Base-by-base conservation (phyloP, 2,797 vertebrate genomes). In the Chrosomus eos region DNA sequence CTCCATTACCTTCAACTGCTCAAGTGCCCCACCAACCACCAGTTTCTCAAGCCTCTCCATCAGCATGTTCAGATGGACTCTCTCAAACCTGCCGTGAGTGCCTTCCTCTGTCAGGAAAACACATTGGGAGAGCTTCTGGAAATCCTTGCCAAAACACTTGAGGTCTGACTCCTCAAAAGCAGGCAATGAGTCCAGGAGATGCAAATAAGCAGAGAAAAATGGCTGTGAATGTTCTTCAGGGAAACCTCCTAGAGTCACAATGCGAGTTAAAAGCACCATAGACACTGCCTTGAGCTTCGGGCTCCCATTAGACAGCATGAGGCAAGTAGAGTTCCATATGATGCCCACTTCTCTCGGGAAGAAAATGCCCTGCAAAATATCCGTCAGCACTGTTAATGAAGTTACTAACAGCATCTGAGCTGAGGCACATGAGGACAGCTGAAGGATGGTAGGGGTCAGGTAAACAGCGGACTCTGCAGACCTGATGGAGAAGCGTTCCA, bases 311-410 rank as follows among this genome's bases (percentile, higher is more conserved):
- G 95, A 92, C 55, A 99, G 90, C 19, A 97, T 33, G 6, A 92
- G 94, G 80, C 98, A 99, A 5, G 97, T 95, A 31, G 94, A 93
- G 4, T 93, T 96, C 97, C 97, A 99, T 2, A 97, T 93, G n/a
- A 92, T 78, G 7, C 87, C 91, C 78, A 97, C 90, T 60, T 97
- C 96, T 31, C 86, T 94, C 81, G 91, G 93, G 88, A 97, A 98
- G 90, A 97, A 95, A 0, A 98, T 80, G 48, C 96, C 94, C 85
- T 96, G 92, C 88, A 95, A 89, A 81, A 94, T 89, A 83, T 96
- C 92, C 11, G 91, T 96, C 84, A 98, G 88, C 88, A 99, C 87
- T 1, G 92, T 91, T 4, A 97, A 76, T 5, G 95, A 88, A 33
- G 95, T 94, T 1, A 92, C 88, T 75, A 96, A 93, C 87, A 99